Evolutionary conservation across 2,797 vertebrate genomes (phyloP).

Genomic region (Melanotaenia trifasciata): DNA sequence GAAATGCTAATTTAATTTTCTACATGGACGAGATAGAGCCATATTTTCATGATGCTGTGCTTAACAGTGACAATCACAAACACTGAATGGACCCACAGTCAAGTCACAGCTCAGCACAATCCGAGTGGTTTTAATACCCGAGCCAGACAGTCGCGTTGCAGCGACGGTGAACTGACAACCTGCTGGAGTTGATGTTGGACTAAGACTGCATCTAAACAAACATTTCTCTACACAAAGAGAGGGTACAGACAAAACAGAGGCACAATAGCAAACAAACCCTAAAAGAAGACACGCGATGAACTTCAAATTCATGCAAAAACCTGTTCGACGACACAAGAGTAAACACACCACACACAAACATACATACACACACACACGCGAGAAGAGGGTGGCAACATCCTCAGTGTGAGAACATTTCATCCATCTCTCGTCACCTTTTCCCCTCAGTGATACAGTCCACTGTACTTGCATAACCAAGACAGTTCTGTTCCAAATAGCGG

Average conservation of each 20-base stretch:
- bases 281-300: neutral
- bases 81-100: neutral
- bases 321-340: conserved; percentile 45
- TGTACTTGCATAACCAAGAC: conserved; percentile 74
- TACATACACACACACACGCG: conserved; percentile 43
- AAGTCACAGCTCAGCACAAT: neutral
- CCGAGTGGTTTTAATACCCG: neutral
- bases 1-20: neutral
- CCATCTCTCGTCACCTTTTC: conserved; percentile 79
- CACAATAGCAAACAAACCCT: conserved; percentile 1
- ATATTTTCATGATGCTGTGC: neutral
- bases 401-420: conserved; percentile 79
- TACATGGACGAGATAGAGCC: neutral
- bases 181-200: neutral
- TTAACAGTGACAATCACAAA: neutral
- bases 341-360: conserved; percentile 47
- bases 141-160: neutral
- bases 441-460: conserved; percentile 65
- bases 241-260: conserved; percentile 3
- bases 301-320: conserved; percentile 45
- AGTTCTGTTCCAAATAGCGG: conserved; percentile 65
- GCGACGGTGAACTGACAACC: neutral
- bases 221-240: conserved; percentile 26
- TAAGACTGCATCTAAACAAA: conserved; percentile 17
- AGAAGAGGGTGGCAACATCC: conserved; percentile 69